Evolutionary conservation across 2,797 vertebrate genomes (phyloP).

Genomic region (Sciaenops ocellatus): DNA sequence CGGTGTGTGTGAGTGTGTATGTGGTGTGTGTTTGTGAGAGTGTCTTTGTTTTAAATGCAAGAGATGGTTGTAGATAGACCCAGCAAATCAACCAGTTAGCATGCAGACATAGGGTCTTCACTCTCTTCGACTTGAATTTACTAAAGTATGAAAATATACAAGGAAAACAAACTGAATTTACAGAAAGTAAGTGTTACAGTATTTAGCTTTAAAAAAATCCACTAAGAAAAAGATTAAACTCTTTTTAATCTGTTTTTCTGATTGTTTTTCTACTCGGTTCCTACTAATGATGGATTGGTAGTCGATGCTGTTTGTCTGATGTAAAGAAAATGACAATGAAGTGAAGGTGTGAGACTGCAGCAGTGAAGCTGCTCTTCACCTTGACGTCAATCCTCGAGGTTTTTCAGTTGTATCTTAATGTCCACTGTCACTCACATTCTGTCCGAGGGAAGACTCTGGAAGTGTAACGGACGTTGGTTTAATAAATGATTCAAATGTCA

Average conservation of each 20-base stretch:
- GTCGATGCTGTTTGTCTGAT: conserved; percentile 63
- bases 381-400: conserved; percentile 37
- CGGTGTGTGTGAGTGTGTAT: conserved; percentile 43
- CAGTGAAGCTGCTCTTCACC: conserved; percentile 54
- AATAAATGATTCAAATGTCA: conserved; percentile 74
- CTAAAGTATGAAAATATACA: conserved; percentile 59
- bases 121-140: conserved; percentile 62
- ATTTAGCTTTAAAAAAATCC: conserved; percentile 73
- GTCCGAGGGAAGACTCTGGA: conserved; percentile 67
- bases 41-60: conserved; percentile 50
- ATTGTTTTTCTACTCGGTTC: conserved; percentile 69
- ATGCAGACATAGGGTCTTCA: conserved; percentile 64
- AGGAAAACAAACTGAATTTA: conserved; percentile 59
- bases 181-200: conserved; percentile 55
- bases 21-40: conserved; percentile 49
- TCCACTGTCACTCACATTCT: conserved; percentile 74
- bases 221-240: conserved; percentile 55
- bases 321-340: conserved; percentile 58
- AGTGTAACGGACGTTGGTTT: conserved; percentile 75
- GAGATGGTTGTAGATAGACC: conserved; percentile 65
- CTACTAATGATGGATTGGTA: conserved; percentile 67
- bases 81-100: conserved; percentile 68
- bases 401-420: conserved; percentile 71
- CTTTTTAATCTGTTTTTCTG: conserved; percentile 64
- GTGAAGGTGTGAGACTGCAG: conserved; percentile 50